Evolutionary conservation across 1,140 invertebrate genomes (phyloP).

Genomic region (Drosophila paulistorum): DNA sequence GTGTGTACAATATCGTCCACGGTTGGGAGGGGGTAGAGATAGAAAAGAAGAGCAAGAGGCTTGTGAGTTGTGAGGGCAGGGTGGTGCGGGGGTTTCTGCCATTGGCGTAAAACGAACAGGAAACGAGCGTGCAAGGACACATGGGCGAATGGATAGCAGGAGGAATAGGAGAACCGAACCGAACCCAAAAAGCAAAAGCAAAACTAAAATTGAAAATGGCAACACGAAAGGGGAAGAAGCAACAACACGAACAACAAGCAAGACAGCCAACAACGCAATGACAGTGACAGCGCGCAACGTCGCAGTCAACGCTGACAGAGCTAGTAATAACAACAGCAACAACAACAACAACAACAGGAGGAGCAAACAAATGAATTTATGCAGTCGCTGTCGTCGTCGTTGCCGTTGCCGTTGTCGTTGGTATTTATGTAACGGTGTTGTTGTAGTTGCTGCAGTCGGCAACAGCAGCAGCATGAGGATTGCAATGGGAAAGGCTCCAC

Average conservation of each 20-base stretch:
- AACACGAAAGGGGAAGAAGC: constrained; percentile 45
- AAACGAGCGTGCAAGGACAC: constrained; percentile 76
- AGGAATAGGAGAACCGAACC: constrained; percentile 23
- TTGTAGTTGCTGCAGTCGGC: constrained; percentile 40
- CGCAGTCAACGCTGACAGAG: constrained; percentile 46
- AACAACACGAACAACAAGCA: constrained; percentile 23
- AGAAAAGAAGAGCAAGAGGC: background rate
- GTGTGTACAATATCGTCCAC: background rate
- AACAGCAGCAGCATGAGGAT: constrained; percentile 46
- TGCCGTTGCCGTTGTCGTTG: constrained; percentile 40
- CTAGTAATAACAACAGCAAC: constrained; percentile 48
- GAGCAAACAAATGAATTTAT: constrained; percentile 72
- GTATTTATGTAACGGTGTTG: constrained; percentile 76
- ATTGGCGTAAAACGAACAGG: constrained; percentile 61
- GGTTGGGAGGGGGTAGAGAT: constrained; percentile 1
- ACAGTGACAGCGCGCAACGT: constrained; percentile 46
- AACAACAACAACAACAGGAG: constrained; percentile 19
- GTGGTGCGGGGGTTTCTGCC: constrained; percentile 30
- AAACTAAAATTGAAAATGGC: constrained; percentile 80
- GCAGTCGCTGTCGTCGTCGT: constrained; percentile 50
- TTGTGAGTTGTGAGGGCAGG: too few species aligned
- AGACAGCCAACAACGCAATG: constrained; percentile 41
- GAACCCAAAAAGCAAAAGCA: constrained; percentile 51
- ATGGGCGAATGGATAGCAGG: constrained; percentile 51
- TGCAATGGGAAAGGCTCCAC: constrained; percentile 39